Conservation (phyloP, 2,797 vertebrate genomes). For the Atherinosoma microstoma region DNA sequence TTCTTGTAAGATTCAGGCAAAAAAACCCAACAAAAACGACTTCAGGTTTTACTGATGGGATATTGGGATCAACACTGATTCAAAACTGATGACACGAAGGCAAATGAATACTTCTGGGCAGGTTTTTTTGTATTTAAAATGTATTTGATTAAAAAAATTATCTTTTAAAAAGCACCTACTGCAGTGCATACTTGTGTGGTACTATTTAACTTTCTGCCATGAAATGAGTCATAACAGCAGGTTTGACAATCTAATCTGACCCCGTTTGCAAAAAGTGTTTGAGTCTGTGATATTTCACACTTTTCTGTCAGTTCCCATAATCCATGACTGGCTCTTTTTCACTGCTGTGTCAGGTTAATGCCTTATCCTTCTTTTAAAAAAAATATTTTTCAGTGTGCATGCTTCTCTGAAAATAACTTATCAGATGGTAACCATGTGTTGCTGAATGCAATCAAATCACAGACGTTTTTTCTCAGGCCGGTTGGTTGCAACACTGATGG, state of each 20-base stretch:
- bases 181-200: background rate
- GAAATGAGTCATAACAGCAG: background rate
- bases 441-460: constrained; percentile 1
- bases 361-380: background rate
- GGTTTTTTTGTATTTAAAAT: too few relatives aligned
- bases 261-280: background rate
- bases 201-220: background rate
- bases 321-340: constrained; percentile 8
- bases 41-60: too few relatives aligned
- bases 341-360: background rate
- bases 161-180: too few relatives aligned
- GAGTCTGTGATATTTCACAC: background rate
- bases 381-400: background rate
- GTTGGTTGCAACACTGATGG: background rate
- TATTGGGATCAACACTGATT: too few relatives aligned
- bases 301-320: background rate
- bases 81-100: too few relatives aligned
- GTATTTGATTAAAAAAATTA: too few relatives aligned
- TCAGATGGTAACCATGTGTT: constrained; percentile 32
- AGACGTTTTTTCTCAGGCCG: background rate
- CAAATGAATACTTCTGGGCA: too few relatives aligned
- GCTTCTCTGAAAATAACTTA: background rate
- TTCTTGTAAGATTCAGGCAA: too few relatives aligned
- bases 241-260: background rate
- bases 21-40: too few relatives aligned